Evolutionary conservation across 2,888 invertebrate genomes (phyloP).

Genomic region (Athalia rosae): DNA sequence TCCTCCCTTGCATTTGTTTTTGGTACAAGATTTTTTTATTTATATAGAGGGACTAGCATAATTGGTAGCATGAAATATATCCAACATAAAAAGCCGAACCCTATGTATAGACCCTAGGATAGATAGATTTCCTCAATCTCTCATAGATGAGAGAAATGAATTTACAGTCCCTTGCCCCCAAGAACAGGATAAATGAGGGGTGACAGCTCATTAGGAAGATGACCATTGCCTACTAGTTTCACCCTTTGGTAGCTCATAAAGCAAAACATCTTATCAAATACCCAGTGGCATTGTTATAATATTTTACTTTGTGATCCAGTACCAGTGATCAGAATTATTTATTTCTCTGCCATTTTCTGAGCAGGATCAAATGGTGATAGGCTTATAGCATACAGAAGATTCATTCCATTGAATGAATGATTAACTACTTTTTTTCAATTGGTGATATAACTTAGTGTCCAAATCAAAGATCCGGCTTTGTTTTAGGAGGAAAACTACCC

Average conservation of each 20-base stretch:
- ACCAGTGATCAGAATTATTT: neutral
- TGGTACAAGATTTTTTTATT: too few species aligned
- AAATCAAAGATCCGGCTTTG: too few species aligned
- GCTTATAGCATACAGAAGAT: neutral
- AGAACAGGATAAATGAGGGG: slow-evolving; percentile 40
- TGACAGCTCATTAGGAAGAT: slow-evolving; percentile 42
- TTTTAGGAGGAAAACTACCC: too few species aligned
- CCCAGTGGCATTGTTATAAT: neutral
- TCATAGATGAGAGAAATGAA: slow-evolving; percentile 36
- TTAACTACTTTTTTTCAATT: too few species aligned
- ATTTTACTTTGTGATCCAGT: neutral
- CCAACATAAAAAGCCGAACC: slow-evolving; percentile 4
- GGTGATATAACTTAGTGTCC: too few species aligned
- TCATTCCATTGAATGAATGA: too few species aligned
- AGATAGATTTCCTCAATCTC: slow-evolving; percentile 36
- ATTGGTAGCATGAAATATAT: slow-evolving; percentile 9
- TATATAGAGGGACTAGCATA: too few species aligned
- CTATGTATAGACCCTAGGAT: slow-evolving; percentile 1
- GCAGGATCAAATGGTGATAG: too few species aligned
- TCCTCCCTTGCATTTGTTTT: too few species aligned
- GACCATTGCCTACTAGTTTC: slow-evolving; percentile 33
- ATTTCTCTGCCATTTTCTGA: neutral
- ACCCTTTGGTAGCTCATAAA: neutral
- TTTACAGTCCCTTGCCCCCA: slow-evolving; percentile 29
- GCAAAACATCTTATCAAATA: slow-evolving; percentile 22